Evolutionary conservation across 2,888 invertebrate species (phyloP), one percentile per base, ranked within the genome.

Genomic region (Xestia sexstrigata): DNA sequence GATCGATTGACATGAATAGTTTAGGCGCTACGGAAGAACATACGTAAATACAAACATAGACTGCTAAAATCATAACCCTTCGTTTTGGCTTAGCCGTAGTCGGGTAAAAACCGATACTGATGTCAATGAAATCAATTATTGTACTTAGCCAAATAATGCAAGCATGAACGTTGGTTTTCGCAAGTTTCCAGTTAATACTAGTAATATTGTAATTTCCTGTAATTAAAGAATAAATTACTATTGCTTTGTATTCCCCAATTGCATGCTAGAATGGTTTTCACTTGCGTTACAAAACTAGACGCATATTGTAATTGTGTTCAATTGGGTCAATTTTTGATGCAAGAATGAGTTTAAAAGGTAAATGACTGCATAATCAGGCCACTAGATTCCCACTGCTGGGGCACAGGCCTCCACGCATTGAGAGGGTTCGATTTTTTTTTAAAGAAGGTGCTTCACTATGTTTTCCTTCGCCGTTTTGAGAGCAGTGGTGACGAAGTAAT

Each of bases 151-250:
- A 42, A 39, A 42, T 23, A 73, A 49, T n/a, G 42, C 30, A 6
- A 49, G 17, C 26, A 45, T 26, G 13, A 1, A 4, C 30, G n/a
- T 63, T 42, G 15, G 0, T 20, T 81, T 78, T 65, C 39, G 13
- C 26, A 65, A 78, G 7, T 20, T 7, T 17, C 45, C 13, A n/a
- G 72, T 7, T 47, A 47, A 20, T 35, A 65, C 17, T 23, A 58
- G 26, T 71, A 11, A 52, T 81, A 78, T 70, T 72, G 83, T 72
- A 81, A 81, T 72, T 9, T 83, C 81, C 81, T 81, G 69, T 62
- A 42, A 78, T 78, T 35, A 72, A 58, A 0, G 30, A 35, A 26
- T 72, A 66, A 66, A 70, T 78, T 83, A 42, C 30, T 23, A 73
- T 42, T 70, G 58, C 47, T 73, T 78, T 66, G 60, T 23, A 70